These are phyloP conservation scores for Drosophila ananassae DNA, from an alignment of 1,140 invertebrate species.

Conservation along the genomic window DNA sequence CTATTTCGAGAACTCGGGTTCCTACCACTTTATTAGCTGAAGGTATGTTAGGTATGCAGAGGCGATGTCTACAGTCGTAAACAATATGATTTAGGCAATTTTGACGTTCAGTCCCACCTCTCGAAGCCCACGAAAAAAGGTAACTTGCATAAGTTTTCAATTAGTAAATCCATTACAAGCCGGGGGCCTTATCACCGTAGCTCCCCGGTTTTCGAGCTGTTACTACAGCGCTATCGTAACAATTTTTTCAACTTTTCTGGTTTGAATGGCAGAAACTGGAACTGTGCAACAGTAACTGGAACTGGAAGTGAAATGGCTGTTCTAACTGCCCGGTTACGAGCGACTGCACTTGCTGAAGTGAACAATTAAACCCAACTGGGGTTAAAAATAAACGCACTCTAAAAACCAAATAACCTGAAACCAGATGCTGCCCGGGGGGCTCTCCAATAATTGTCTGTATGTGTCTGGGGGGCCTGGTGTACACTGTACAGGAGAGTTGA, in stretches of 20 bases:
- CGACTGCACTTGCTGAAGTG: conserved; percentile 60
- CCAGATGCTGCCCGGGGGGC: conserved; percentile 28
- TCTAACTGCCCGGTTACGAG: conserved; percentile 61
- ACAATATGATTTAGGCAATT: conserved; percentile 13
- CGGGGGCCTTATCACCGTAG: conserved; percentile 21
- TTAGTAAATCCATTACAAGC: conserved; percentile 34
- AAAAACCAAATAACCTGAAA: conserved; percentile 34
- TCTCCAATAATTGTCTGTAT: conserved; percentile 10
- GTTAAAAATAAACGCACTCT: conserved; percentile 40
- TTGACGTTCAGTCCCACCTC: background rate
- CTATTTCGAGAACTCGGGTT: conserved; percentile 46
- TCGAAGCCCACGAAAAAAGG: background rate
- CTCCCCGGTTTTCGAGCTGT: background rate
- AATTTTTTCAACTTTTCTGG: conserved; percentile 12
- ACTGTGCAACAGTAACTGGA: conserved; percentile 37
- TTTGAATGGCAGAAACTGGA: conserved; percentile 41
- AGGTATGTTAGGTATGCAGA: conserved; percentile 1
- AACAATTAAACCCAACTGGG: conserved; percentile 59
- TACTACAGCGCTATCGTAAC: conserved; percentile 4
- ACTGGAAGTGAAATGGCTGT: conserved; percentile 18
- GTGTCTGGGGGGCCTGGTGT: conserved; percentile 13
- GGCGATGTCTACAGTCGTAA: background rate
- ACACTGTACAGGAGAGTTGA: conserved; percentile 11
- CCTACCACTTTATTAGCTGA: conserved; percentile 8
- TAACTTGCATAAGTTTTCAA: conserved; percentile 32